phyloP scores from a whole-genome alignment of 2,888 invertebrate species.

The Petrolisthes manimaculis region DNA sequence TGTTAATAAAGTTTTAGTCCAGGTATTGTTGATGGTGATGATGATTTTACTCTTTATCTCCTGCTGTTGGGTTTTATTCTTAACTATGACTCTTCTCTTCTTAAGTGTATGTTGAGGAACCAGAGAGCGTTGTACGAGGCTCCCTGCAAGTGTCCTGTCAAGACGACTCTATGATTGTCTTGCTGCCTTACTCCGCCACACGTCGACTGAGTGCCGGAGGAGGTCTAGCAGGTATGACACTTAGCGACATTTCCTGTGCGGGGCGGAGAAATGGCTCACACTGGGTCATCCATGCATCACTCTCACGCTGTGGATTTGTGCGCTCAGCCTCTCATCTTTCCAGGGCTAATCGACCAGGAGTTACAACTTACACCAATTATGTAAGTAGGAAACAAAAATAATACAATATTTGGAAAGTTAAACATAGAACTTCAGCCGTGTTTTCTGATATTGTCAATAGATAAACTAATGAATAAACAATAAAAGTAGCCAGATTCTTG shows the following conservation, averaged over 20 bases:
- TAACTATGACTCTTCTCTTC: not conserved
- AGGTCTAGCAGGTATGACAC: constrained; percentile 35
- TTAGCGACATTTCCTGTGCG: constrained; percentile 29
- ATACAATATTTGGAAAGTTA: not conserved
- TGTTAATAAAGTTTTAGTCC: too few relatives aligned
- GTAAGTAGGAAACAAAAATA: constrained; percentile 22
- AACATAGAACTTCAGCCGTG: not conserved
- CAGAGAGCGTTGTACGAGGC: constrained; percentile 11
- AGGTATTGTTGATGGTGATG: too few relatives aligned
- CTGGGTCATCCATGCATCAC: constrained; percentile 29
- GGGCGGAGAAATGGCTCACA: constrained; percentile 39
- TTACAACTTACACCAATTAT: constrained; percentile 35
- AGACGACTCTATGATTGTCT: constrained; percentile 22
- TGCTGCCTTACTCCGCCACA: constrained; percentile 10
- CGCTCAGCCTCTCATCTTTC: not conserved
- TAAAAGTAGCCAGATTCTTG: too few relatives aligned
- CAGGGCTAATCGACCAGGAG: not conserved
- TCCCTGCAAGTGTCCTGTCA: constrained; percentile 37
- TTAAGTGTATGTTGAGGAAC: constrained; percentile 45
- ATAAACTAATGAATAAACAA: too few relatives aligned
- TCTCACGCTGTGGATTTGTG: constrained; percentile 24
- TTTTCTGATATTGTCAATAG: too few relatives aligned
- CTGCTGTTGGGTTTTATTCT: too few relatives aligned
- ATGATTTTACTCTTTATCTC: too few relatives aligned
- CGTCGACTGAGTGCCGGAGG: constrained; percentile 16